A percentile compares a stretch with the other conserved stretches of the same genome.
Evolutionary conservation across 1,140 invertebrate genomes (phyloP).

Genomic region (Hydropsyche tenuis): DNA sequence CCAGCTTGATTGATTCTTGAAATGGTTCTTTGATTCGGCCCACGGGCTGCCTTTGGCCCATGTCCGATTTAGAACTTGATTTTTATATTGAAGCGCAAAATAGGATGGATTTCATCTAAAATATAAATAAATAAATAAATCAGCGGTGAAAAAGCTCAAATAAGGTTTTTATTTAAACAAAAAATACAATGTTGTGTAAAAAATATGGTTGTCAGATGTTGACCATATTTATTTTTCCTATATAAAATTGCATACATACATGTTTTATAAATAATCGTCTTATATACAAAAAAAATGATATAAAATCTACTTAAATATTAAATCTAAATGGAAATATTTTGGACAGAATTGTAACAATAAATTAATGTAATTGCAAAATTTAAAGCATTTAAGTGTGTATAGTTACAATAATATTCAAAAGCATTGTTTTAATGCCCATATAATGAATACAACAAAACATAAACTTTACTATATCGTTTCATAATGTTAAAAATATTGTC

Average conservation of each 20-base stretch:
- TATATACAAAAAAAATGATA: slow-evolving; percentile 14
- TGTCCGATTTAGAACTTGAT: no score
- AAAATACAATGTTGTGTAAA: no score
- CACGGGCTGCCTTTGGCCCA: no score
- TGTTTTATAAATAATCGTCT: slow-evolving; percentile 12
- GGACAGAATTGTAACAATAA: slow-evolving; percentile 26
- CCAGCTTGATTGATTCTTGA: no score
- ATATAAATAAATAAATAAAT: neutral
- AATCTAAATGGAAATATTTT: slow-evolving; percentile 19
- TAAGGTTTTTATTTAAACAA: no score
- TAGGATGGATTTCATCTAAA: no score
- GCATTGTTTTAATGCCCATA: no score
- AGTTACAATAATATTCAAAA: no score
- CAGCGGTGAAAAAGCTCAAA: neutral
- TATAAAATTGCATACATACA: slow-evolving; percentile 18
- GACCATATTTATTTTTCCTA: neutral
- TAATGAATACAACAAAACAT: neutral
- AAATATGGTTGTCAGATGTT: no score
- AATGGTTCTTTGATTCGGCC: no score
- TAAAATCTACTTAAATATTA: slow-evolving; percentile 16
- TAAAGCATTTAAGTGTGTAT: no score
- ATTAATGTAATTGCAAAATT: neutral
- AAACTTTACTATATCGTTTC: neutral
- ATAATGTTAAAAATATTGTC: neutral
- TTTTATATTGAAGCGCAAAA: no score